Evolutionary conservation across 2,888 invertebrate species (phyloP).

Genomic region (Antheraea yamamai): DNA sequence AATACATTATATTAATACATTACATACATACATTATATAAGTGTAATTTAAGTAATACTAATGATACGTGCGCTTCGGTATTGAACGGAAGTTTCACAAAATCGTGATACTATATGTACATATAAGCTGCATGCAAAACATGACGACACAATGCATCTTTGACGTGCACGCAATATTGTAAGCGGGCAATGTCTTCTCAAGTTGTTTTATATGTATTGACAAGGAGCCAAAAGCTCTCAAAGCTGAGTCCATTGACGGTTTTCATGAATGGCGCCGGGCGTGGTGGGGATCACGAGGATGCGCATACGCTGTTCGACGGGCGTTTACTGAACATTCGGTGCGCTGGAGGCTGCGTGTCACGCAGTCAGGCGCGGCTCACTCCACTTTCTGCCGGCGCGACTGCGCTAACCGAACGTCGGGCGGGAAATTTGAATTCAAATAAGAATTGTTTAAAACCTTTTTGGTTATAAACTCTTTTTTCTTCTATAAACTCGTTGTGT

Average conservation of each 20-base stretch:
- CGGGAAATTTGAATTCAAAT: conserved; percentile 60
- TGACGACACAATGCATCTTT: conserved; percentile 7
- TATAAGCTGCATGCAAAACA: neutral
- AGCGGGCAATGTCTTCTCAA: conserved; percentile 10
- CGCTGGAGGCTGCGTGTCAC: conserved; percentile 55
- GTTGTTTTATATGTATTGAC: conserved; percentile 3
- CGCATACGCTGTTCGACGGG: conserved; percentile 40
- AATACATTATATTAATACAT: too few species aligned
- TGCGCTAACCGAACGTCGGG: conserved; percentile 41
- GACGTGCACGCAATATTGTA: conserved; percentile 2
- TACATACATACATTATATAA: too few species aligned
- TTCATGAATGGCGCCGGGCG: conserved; percentile 66
- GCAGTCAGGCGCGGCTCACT: conserved; percentile 16
- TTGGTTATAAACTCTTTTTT: conserved; percentile 32
- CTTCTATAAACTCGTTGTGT: conserved; percentile 38
- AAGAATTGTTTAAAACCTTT: conserved; percentile 35
- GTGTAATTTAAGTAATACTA: neutral
- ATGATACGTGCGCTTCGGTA: neutral
- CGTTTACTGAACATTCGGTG: conserved; percentile 39
- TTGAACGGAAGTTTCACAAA: neutral
- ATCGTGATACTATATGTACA: neutral
- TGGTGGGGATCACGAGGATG: conserved; percentile 65
- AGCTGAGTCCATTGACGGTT: conserved; percentile 56
- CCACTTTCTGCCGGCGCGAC: conserved; percentile 48
- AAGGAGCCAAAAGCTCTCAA: conserved; percentile 35